phyloP scores from a whole-genome alignment of 2,888 invertebrate genomes.

The Volucella bombylans region DNA sequence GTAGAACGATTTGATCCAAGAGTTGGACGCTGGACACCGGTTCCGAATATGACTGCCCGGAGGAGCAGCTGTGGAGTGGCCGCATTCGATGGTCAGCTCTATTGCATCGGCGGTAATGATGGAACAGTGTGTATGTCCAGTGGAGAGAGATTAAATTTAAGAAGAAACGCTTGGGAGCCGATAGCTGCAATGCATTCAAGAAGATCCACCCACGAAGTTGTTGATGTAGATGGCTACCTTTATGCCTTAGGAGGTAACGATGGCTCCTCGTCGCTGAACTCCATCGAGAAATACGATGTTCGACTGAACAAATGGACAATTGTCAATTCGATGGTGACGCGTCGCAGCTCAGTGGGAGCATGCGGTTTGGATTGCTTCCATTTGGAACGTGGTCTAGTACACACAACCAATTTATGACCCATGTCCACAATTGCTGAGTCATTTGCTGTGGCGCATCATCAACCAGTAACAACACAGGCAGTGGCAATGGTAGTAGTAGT shows the following conservation, averaged over 20 bases:
- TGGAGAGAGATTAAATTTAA: constrained; percentile 86
- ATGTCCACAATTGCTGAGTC: constrained; percentile 80
- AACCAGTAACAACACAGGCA: constrained; percentile 71
- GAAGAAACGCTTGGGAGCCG: constrained; percentile 87
- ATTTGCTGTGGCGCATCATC: constrained; percentile 74
- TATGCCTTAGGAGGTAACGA: constrained; percentile 88
- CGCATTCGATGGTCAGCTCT: constrained; percentile 85
- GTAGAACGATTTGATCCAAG: constrained; percentile 88
- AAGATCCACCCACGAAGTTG: constrained; percentile 88
- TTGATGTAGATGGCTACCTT: constrained; percentile 85
- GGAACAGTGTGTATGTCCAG: constrained; percentile 87
- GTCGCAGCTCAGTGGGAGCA: constrained; percentile 87
- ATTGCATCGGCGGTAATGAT: constrained; percentile 87
- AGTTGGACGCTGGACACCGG: constrained; percentile 86
- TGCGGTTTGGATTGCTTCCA: constrained; percentile 87
- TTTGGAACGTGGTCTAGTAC: constrained; percentile 83
- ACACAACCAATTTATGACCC: constrained; percentile 83
- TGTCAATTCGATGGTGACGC: constrained; percentile 86
- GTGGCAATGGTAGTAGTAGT: constrained; percentile 39
- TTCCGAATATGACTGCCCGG: constrained; percentile 86
- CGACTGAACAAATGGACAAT: constrained; percentile 87
- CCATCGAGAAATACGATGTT: constrained; percentile 87
- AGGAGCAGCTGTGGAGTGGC: constrained; percentile 87
- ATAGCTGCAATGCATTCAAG: constrained; percentile 87
- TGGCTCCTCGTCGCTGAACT: constrained; percentile 88